Base-by-base conservation (phyloP, 2,888 invertebrate species). In the Lasioglossum oenotherae region DNA sequence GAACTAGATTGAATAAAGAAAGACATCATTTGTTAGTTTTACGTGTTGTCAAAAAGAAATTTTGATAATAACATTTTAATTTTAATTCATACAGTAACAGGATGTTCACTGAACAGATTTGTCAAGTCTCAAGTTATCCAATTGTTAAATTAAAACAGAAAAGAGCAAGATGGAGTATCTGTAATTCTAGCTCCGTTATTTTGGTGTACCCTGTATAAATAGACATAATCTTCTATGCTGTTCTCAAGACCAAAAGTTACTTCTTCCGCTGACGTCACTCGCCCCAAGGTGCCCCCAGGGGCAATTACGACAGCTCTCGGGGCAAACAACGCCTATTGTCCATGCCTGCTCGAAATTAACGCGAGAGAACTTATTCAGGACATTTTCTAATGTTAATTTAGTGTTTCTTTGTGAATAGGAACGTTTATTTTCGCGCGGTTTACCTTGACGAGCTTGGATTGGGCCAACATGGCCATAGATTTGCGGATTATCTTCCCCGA, bases 401-500 rank as follows among this genome's bases (percentile, higher is more conserved):
- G 31, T 3, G 31, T 64, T 31, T 16, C 31, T 31, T 1, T 2
- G 19, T 8, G 23, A 69, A 10, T 16, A 49, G n/a, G 35, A 16
- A 27, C 23, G 38, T 79, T 41, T 2, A 31, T 27, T 71, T 41
- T 31, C 35, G 38, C 35, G 12, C n/a, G 4, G 10, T 57, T 96
- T 92, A 99, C 96, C 95, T 97, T 97, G 19, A 98, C 97, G 41
- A 96, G 95, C 94, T 98, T 97, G 57, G 98, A 97, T 77, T 97
- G 96, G 2, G 99, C 98, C 92, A 99, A 96, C 93, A 98, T 98
- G 0, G 98, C 96, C 89, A 99, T 97, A 0, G 98, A 97, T 93
- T 98, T 98, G 57, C 99, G 96, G 41, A 98, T 96, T n/a, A 96
- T 96, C 95, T 97, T 97, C 46, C 98, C 98, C 1, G 99, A 99